phyloP scores from a whole-genome alignment of 2,113 vertebrate species.

The Ameiurus melas region DNA sequence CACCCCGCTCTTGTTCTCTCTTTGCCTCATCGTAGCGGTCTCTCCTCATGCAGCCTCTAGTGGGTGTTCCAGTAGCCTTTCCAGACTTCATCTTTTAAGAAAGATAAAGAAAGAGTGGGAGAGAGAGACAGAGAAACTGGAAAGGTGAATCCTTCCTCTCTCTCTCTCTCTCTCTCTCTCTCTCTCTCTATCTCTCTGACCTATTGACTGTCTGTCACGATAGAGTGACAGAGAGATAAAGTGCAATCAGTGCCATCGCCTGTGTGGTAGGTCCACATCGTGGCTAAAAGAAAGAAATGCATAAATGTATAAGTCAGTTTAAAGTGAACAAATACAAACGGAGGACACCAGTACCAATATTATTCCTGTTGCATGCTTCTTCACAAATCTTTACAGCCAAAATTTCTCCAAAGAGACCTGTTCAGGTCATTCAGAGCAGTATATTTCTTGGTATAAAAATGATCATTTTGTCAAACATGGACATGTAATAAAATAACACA shows the following conservation, averaged over 20 bases:
- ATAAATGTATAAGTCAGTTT: constrained; percentile 36
- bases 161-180: background rate
- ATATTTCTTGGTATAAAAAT: background rate
- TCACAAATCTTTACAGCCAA: background rate
- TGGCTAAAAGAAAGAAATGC: constrained; percentile 19
- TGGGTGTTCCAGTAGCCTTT: constrained; percentile 57
- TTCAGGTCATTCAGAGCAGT: background rate
- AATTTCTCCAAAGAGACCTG: background rate
- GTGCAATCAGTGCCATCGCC: constrained; percentile 35
- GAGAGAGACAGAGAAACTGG: background rate
- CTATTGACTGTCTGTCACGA: background rate
- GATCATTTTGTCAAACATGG: background rate
- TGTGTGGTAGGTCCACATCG: constrained; percentile 30
- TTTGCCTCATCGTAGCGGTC: constrained; percentile 56
- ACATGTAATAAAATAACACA: background rate
- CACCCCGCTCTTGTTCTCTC: constrained; percentile 56
- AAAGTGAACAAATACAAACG: background rate
- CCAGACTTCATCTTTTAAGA: constrained; percentile 28
- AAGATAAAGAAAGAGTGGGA: background rate
- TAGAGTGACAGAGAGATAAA: no score
- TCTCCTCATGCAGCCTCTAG: constrained; percentile 74
- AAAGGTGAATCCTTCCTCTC: background rate
- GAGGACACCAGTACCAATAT: background rate
- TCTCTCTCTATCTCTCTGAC: background rate
- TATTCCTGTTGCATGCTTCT: background rate